Evolutionary conservation across 2,113 vertebrate species (phyloP).

Genomic region (Gallinago media): DNA sequence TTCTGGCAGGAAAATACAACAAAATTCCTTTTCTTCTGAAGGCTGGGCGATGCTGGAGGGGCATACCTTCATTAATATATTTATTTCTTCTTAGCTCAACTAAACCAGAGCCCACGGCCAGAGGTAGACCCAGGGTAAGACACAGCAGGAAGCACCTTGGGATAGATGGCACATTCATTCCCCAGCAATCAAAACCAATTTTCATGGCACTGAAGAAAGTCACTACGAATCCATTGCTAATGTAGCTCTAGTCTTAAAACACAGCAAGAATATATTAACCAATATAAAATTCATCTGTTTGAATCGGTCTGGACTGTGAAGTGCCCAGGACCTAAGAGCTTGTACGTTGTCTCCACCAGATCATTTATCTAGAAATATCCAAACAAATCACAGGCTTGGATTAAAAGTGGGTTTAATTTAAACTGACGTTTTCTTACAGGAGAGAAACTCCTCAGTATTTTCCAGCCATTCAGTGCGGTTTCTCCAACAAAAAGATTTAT

Average conservation of each 20-base stretch:
- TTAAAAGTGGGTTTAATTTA: neutral
- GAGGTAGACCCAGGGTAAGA: neutral
- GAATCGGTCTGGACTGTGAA: fast-evolving
- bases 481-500: neutral
- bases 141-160: neutral
- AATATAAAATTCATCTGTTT: fast-evolving
- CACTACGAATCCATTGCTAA: neutral
- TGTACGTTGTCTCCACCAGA: neutral
- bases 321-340: neutral
- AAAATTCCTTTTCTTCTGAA: neutral
- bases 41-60: neutral
- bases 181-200: neutral
- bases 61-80: neutral
- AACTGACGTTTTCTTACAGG: neutral
- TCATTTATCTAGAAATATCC: neutral
- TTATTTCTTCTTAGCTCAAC: neutral
- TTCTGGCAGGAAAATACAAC: neutral
- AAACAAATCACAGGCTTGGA: neutral
- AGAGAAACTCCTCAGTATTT: neutral
- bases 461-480: neutral
- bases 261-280: neutral
- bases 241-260: neutral
- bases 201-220: neutral
- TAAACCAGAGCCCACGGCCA: neutral
- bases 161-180: neutral